phyloP scores from a whole-genome alignment of 1,140 invertebrate genomes.

The Diachasma alloeum region DNA sequence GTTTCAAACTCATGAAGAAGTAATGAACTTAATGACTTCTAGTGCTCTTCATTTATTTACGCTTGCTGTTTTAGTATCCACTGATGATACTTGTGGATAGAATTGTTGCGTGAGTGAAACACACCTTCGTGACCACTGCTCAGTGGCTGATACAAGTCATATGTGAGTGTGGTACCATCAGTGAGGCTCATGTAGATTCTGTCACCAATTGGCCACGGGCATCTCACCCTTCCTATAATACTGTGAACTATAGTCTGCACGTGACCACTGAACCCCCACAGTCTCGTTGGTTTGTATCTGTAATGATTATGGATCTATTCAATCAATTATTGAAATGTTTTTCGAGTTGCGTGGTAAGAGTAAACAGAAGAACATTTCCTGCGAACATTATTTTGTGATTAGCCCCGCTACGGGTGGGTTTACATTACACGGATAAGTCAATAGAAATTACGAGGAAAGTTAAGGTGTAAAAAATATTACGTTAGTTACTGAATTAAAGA shows the following conservation, averaged over 20 bases:
- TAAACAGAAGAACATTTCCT: no score
- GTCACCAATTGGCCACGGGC: conserved; percentile 85
- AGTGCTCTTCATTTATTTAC: neutral
- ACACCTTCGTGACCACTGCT: conserved; percentile 69
- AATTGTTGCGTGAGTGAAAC: conserved; percentile 21
- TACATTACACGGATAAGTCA: no score
- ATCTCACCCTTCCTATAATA: conserved; percentile 84
- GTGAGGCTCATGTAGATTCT: conserved; percentile 75
- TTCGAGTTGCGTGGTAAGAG: no score
- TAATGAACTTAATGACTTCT: conserved; percentile 2
- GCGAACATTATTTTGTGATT: no score
- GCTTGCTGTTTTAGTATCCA: neutral
- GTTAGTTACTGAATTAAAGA: no score
- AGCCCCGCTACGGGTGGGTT: no score
- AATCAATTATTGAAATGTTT: neutral
- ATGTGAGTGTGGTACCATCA: conserved; percentile 90
- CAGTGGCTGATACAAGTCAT: conserved; percentile 88
- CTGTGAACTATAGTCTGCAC: conserved; percentile 92
- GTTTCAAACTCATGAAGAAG: neutral
- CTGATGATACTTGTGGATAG: neutral
- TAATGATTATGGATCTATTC: neutral
- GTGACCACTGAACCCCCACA: conserved; percentile 95
- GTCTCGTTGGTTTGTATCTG: conserved; percentile 87
- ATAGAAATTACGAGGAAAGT: no score
- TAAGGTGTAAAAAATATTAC: no score